These are phyloP conservation scores for Odontomyia ornata DNA, from an alignment of 2,888 invertebrate genomes.

Conservation along the genomic window DNA sequence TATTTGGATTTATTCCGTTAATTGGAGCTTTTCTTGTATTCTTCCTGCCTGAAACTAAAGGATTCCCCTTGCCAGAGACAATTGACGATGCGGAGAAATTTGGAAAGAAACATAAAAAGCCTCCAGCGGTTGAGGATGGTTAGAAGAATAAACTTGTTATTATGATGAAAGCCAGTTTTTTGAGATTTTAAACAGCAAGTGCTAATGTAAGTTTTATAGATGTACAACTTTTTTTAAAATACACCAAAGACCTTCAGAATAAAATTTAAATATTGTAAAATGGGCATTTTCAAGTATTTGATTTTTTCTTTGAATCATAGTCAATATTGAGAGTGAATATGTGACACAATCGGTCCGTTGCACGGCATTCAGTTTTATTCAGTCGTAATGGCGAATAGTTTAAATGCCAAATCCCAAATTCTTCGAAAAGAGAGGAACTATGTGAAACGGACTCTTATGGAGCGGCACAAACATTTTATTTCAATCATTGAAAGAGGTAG, in stretches of 20 bases:
- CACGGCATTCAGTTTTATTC: no score
- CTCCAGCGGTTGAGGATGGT: background rate
- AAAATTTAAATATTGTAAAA: background rate
- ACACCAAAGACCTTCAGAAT: constrained; percentile 14
- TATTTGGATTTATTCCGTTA: constrained; percentile 77
- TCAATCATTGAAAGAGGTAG: no score
- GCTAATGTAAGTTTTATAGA: constrained; percentile 1
- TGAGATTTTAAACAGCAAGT: background rate
- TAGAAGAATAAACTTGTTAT: background rate
- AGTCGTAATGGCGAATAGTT: no score
- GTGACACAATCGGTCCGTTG: no score
- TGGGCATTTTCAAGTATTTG: no score
- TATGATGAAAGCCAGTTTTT: background rate
- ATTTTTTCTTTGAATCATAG: no score
- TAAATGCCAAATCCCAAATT: no score
- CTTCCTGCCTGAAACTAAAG: constrained; percentile 71
- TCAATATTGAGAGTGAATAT: no score
- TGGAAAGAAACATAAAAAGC: constrained; percentile 60
- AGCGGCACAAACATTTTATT: no score
- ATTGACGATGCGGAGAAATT: constrained; percentile 80
- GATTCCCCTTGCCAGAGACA: constrained; percentile 75
- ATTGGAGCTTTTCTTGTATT: constrained; percentile 74
- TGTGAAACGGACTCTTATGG: no score
- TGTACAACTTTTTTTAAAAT: constrained; percentile 1
- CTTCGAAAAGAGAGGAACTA: no score